These are phyloP conservation scores for Peromyscus polionotus DNA, from an alignment of 2,113 vertebrate species.

Conservation along the genomic window DNA sequence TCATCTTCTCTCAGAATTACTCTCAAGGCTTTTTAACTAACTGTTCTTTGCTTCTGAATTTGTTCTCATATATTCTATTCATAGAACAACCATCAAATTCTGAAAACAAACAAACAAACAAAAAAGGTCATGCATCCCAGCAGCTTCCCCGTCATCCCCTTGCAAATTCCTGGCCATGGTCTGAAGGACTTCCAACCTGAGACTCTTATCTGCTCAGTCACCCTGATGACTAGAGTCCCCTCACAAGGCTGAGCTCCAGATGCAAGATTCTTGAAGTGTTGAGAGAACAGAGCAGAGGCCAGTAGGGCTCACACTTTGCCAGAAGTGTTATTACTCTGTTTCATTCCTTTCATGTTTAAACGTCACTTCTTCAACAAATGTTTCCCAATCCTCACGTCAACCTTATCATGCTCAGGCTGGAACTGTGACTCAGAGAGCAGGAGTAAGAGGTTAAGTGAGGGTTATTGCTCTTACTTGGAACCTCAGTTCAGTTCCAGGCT, in stretches of 20 bases:
- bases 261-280: too few relatives aligned
- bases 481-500: neutral
- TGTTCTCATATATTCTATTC: neutral
- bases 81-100: neutral
- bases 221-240: too few relatives aligned
- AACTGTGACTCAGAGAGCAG: neutral
- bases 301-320: too few relatives aligned
- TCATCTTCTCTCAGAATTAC: neutral
- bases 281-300: too few relatives aligned
- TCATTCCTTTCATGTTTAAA: neutral
- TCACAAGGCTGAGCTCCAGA: neutral
- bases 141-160: neutral
- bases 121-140: neutral
- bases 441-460: neutral
- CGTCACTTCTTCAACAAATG: neutral
- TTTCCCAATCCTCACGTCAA: neutral
- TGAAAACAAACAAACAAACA: neutral
- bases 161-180: neutral
- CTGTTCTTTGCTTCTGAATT: neutral
- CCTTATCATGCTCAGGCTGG: neutral
- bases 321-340: neutral
- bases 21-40: neutral
- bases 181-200: neutral
- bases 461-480: neutral
- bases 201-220: neutral